phyloP scores from a whole-genome alignment of 2,113 vertebrate genomes.

The Malurus elegans region DNA sequence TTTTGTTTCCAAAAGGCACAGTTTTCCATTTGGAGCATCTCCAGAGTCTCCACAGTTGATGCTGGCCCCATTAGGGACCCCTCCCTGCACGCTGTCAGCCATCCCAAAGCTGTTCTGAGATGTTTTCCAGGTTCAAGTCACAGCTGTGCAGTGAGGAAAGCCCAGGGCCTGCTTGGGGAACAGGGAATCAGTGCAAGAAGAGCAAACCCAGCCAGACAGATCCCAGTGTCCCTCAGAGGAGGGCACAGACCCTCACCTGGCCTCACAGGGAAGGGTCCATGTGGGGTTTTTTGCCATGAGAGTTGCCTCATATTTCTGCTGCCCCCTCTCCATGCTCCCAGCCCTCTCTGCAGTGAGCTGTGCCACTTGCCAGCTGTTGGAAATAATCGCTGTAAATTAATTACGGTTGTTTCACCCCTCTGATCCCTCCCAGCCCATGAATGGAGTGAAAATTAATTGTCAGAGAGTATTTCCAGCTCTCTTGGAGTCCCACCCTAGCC shows the following conservation, averaged over 20 bases:
- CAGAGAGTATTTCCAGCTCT: conserved; percentile 51
- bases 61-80: not conserved
- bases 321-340: not conserved
- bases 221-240: not conserved
- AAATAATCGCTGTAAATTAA: conserved; percentile 68
- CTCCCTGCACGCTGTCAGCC: not conserved
- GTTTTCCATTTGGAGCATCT: not conserved
- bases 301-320: not conserved
- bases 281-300: not conserved
- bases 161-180: rapidly evolving
- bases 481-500: conserved; percentile 24
- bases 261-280: not conserved
- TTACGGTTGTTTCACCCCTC: conserved; percentile 52
- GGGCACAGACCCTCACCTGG: not conserved
- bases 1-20: not conserved
- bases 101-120: not conserved
- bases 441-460: conserved; percentile 67
- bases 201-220: not conserved
- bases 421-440: conserved; percentile 40
- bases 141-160: not conserved
- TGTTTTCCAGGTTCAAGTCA: not conserved
- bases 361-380: conserved; percentile 62
- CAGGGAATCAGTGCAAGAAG: not conserved
- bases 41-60: not conserved
- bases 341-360: conserved; percentile 15